Evolutionary conservation across 2,888 invertebrate species (phyloP).

Genomic region (Synergus itoensis): DNA sequence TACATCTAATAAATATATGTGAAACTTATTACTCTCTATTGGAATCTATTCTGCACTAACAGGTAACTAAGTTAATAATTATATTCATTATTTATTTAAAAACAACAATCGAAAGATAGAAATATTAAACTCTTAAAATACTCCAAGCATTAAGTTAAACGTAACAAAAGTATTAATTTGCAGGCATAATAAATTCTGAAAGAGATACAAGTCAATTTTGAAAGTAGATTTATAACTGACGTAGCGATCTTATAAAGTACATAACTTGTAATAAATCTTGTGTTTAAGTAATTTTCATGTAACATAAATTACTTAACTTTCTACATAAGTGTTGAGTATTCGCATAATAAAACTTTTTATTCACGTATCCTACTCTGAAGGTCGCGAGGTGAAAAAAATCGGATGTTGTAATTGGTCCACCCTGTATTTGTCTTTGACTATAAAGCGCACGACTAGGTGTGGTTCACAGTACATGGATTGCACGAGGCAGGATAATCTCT

Average conservation of each 20-base stretch:
- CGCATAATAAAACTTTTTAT: neutral
- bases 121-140: too few species aligned
- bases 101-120: too few species aligned
- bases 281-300: slow-evolving; percentile 5
- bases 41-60: neutral
- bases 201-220: neutral
- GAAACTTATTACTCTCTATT: slow-evolving; percentile 9
- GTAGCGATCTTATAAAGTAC: neutral
- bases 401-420: slow-evolving; percentile 8
- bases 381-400: neutral
- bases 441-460: slow-evolving; percentile 68
- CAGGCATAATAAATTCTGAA: neutral
- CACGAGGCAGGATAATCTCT: slow-evolving; percentile 34
- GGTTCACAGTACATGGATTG: slow-evolving; percentile 54
- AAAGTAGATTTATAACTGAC: neutral
- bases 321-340: neutral
- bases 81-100: too few species aligned
- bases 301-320: slow-evolving; percentile 1
- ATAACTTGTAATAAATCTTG: neutral
- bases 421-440: neutral
- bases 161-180: neutral
- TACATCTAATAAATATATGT: neutral
- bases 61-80: neutral
- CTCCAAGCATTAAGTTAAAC: too few species aligned
- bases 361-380: slow-evolving; percentile 6